phyloP scores from a whole-genome alignment of 2,797 vertebrate genomes.

The Tinamus major region DNA sequence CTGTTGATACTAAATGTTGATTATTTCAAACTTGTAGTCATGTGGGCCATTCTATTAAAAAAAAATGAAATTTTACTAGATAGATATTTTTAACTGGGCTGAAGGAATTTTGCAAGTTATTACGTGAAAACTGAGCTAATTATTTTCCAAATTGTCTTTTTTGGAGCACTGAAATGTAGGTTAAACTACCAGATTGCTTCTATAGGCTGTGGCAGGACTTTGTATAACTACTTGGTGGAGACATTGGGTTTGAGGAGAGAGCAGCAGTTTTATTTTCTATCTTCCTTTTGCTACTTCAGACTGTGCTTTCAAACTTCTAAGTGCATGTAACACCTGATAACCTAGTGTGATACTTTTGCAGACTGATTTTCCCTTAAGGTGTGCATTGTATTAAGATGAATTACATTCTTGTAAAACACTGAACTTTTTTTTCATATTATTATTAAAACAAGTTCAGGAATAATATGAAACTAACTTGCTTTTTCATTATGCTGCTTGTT shows the following conservation, averaged over 20 bases:
- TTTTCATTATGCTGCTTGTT: slow-evolving; percentile 82
- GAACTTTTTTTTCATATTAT: neutral
- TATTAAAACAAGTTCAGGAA: neutral
- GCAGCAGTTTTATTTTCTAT: slow-evolving; percentile 34
- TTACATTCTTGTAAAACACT: neutral
- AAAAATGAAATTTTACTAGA: neutral
- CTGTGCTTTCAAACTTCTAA: slow-evolving; percentile 24
- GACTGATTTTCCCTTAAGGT: slow-evolving; percentile 16
- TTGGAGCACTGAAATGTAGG: neutral
- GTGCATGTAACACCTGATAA: slow-evolving; percentile 42
- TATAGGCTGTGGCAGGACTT: slow-evolving; percentile 1
- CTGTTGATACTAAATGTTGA: slow-evolving; percentile 58
- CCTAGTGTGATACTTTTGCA: neutral
- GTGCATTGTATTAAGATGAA: neutral
- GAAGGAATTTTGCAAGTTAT: no score
- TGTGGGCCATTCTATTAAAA: neutral
- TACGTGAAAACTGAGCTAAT: no score
- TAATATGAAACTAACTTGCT: slow-evolving; percentile 76
- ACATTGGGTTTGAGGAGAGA: slow-evolving; percentile 75
- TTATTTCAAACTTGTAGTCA: neutral
- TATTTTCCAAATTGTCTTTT: slow-evolving; percentile 6
- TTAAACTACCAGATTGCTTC: neutral
- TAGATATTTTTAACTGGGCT: neutral
- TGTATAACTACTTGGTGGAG: slow-evolving; percentile 12
- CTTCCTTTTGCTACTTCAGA: slow-evolving; percentile 31